Evolutionary conservation across 1,140 invertebrate species (phyloP), one percentile per base, ranked within the genome.

Genomic region (Pogonomyrmex barbatus): DNA sequence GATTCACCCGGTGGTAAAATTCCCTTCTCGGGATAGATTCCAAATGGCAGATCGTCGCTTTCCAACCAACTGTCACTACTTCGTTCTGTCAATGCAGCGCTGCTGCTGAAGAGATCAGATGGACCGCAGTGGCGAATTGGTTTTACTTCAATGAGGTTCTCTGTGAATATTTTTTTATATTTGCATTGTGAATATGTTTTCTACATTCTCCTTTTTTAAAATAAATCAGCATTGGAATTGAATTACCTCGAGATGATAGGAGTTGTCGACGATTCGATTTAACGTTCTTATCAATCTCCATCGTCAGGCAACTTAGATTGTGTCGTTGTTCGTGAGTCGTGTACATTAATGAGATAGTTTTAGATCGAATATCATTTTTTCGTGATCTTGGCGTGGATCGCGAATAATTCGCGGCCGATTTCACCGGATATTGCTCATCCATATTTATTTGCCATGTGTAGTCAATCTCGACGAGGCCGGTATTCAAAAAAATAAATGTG

Each of bases 41-140:
- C 17, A 70, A 94, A 94, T 8, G 93, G 93, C 30, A 86, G 78
- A 71, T 92, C 88, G 8, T 93, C 89, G 17, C 91, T 77, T 56
- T 93, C 93, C 12, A 92, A 77, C 91, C 92, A 94, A 76, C 88
- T 93, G 24, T 92, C 92, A 8, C 88, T 90, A 47, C 87, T 94
- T 36, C 92, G 87, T 63, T 89, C 88, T 2, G 92, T 91, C 8
- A 89, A 60, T 9, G 58, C 84, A 3, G 90, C 91, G 4, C 88
- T 87, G 67, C 89, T 93, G 45, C 92, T 93, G 68, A 93, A 93
- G 8, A 92, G 86, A 81, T 93, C 92, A 0, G 89, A 91, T 5
- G 24, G 14, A 36, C 14, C 24, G 52, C 5, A 70, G 1, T 42
- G 5, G 36, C 54, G 82, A 17, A 30, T 5, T 52, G 36, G n/a